A percentile compares a stretch with the other conserved stretches of the same genome.
phyloP scores from a whole-genome alignment of 2,888 invertebrate species.

The Auanema freiburgensis region DNA sequence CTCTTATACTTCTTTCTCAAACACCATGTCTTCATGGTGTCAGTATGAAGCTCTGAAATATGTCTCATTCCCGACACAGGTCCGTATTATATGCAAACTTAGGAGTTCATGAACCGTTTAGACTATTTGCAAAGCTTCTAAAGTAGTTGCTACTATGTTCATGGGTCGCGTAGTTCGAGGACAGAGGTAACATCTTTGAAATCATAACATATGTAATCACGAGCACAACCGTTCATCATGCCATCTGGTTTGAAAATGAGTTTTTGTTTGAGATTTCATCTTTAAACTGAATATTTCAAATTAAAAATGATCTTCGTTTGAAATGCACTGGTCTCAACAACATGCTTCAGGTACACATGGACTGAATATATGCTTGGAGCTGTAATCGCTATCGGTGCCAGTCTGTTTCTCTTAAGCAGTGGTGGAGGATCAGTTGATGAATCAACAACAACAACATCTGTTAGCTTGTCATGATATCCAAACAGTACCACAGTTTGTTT shows the following conservation, averaged over 20 bases:
- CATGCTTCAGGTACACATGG: conserved; percentile 63
- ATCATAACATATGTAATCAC: background rate
- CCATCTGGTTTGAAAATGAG: background rate
- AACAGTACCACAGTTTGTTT: conserved; percentile 8
- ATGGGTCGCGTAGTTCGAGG: conserved; percentile 91
- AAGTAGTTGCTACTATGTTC: conserved; percentile 95
- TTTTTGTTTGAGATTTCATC: no score
- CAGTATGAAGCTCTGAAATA: conserved; percentile 98
- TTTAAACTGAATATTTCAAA: no score
- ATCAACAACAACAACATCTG: conserved; percentile 12
- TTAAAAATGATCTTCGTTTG: background rate
- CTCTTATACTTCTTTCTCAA: conserved; percentile 91
- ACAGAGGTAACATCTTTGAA: conserved; percentile 31
- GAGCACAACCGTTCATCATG: background rate
- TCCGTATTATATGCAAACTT: conserved; percentile 18
- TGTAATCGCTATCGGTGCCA: conserved; percentile 88
- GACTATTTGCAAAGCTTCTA: conserved; percentile 85
- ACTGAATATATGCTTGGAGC: conserved; percentile 89
- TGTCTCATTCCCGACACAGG: conserved; percentile 94
- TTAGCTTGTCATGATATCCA: no score
- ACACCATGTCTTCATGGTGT: conserved; percentile 98
- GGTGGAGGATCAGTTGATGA: conserved; percentile 14
- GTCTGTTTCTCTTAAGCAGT: conserved; percentile 79
- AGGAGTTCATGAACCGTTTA: conserved; percentile 22
- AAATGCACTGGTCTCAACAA: no score